Percentiles rank a stretch among this genome's conserved stretches.
These are phyloP conservation scores for Melanaphis sacchari DNA, from an alignment of 1,140 invertebrate genomes.

Conservation along the genomic window DNA sequence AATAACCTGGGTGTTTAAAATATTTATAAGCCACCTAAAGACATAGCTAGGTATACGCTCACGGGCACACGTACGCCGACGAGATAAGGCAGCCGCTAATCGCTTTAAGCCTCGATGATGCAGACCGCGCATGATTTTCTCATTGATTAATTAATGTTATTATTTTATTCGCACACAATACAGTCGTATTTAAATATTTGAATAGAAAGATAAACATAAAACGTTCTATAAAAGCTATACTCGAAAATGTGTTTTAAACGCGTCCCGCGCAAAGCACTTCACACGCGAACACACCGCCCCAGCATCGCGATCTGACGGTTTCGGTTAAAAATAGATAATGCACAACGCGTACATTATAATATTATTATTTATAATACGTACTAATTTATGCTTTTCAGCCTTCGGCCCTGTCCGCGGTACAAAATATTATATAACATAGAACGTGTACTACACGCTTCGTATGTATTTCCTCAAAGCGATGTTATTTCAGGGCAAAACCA, in stretches of 20 bases:
- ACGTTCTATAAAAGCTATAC: neutral
- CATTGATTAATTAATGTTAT: conserved; percentile 4
- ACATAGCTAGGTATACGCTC: neutral
- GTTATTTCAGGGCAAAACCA: neutral
- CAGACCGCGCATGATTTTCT: neutral
- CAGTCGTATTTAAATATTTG: neutral
- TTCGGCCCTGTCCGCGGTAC: neutral
- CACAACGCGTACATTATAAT: neutral
- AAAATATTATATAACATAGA: no score
- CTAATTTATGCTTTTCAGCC: neutral
- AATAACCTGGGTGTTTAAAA: neutral
- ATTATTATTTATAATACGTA: neutral
- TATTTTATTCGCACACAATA: neutral
- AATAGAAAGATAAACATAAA: neutral
- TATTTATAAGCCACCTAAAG: neutral
- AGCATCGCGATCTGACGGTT: neutral
- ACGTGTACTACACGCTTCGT: no score
- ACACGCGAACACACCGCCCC: neutral
- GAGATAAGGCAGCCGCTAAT: neutral
- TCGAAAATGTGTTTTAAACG: neutral
- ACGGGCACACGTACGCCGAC: neutral
- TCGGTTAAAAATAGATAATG: neutral
- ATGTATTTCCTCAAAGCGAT: neutral
- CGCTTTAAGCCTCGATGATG: neutral
- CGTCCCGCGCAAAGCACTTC: neutral